A percentile compares a stretch with the other conserved stretches of the same genome.
Conservation (phyloP, 2,797 vertebrate genomes). For the Microhierax caerulescens region DNA sequence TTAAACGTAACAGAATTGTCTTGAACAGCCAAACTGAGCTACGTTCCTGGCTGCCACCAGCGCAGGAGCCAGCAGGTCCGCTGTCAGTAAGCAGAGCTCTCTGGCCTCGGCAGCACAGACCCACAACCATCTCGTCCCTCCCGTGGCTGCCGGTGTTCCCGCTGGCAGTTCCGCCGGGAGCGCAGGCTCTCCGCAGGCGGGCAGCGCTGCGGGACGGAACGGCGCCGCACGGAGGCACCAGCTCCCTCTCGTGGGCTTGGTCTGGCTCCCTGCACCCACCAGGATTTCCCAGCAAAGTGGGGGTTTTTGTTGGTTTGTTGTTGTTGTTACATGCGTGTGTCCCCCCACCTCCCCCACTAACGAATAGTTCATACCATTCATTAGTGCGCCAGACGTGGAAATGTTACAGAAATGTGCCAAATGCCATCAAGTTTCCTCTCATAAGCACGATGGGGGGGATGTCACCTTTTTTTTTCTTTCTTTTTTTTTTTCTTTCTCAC, state of each 20-base stretch:
- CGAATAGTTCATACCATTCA: not conserved
- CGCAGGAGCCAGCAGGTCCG: fast-evolving
- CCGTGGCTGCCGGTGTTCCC: fast-evolving
- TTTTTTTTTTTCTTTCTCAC: not conserved
- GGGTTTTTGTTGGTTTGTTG: fast-evolving
- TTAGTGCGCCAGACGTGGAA: not conserved
- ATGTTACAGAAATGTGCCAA: not conserved
- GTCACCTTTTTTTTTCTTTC: not conserved
- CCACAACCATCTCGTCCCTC: not conserved
- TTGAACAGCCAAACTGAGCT: not conserved
- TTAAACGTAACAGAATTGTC: not conserved
- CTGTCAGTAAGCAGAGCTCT: not conserved
- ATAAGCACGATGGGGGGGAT: not conserved
- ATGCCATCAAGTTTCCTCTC: not conserved
- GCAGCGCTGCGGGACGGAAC: not conserved
- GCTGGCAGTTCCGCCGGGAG: not conserved
- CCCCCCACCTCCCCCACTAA: fast-evolving
- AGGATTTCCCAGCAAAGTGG: not conserved
- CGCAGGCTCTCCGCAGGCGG: not conserved
- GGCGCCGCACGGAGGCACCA: not conserved
- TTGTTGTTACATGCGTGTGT: no score
- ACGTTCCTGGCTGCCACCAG: fast-evolving
- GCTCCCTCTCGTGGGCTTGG: constrained; percentile 56
- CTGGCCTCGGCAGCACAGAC: not conserved
- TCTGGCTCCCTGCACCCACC: not conserved